phyloP scores from a whole-genome alignment of 2,113 vertebrate species.

The Alligator sinensis region DNA sequence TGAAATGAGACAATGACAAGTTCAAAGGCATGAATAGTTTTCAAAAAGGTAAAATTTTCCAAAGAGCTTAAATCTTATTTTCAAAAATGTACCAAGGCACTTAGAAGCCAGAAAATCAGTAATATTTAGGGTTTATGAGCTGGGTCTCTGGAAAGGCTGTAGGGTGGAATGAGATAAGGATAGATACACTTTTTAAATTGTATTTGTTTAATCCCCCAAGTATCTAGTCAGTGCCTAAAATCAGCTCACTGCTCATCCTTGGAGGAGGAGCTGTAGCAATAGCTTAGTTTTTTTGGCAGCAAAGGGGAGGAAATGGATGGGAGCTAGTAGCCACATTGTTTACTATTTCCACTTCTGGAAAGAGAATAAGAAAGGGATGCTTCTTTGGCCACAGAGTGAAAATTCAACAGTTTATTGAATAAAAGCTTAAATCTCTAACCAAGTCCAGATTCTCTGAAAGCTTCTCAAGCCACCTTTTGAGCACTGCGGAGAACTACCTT shows the following conservation, averaged over 20 bases:
- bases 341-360: not conserved
- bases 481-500: not conserved
- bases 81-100: not conserved
- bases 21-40: not conserved
- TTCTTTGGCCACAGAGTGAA: not conserved
- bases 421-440: fast-evolving
- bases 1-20: slow-evolving; percentile 8
- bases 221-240: slow-evolving; percentile 68
- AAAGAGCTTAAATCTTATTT: not conserved
- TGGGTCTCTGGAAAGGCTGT: not conserved
- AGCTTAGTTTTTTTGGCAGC: not conserved
- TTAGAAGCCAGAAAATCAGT: not conserved
- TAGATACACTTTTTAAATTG: not conserved
- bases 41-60: not conserved
- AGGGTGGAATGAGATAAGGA: not conserved
- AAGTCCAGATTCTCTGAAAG: not conserved
- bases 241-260: slow-evolving; percentile 7
- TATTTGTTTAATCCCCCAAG: slow-evolving; percentile 20
- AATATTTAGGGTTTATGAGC: not conserved
- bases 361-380: not conserved
- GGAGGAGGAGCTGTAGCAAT: not conserved
- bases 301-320: not conserved
- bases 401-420: not conserved
- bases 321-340: not conserved
- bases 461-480: not conserved